Evolutionary conservation across 1,140 invertebrate genomes (phyloP).

Genomic region (Campoletis sonorensis): DNA sequence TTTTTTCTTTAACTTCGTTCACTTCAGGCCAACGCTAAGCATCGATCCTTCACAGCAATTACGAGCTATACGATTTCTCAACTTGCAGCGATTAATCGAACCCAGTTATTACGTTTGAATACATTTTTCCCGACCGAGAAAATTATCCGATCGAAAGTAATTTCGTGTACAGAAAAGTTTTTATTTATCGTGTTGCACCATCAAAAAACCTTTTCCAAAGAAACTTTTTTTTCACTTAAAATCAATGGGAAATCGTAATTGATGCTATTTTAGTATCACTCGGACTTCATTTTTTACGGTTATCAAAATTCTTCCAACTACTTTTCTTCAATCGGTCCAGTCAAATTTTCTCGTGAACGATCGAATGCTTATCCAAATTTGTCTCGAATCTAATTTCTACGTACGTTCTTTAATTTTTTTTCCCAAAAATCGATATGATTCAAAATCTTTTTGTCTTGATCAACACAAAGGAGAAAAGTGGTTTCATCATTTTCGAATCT

Average conservation of each 20-base stretch:
- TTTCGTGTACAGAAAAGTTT: not conserved
- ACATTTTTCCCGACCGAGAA: not conserved
- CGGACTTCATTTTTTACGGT: no score
- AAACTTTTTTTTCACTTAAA: no score
- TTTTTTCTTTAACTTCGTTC: not conserved
- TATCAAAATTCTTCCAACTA: no score
- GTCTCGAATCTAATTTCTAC: not conserved
- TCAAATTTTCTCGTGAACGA: no score
- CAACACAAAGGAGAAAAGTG: not conserved
- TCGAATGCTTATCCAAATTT: no score
- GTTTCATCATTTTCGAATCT: not conserved
- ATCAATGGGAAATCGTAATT: no score
- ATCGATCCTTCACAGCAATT: conserved; percentile 15
- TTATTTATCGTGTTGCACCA: no score
- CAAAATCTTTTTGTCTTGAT: not conserved
- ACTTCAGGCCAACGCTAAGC: not conserved
- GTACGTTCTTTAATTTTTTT: not conserved
- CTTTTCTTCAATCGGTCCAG: no score
- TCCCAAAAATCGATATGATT: not conserved
- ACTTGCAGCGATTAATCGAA: not conserved
- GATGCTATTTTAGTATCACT: no score
- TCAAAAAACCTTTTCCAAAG: no score
- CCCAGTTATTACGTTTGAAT: not conserved
- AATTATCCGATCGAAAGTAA: not conserved
- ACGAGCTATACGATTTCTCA: not conserved